phyloP scores from a whole-genome alignment of 1,140 invertebrate species.

The Capitella teleta region DNA sequence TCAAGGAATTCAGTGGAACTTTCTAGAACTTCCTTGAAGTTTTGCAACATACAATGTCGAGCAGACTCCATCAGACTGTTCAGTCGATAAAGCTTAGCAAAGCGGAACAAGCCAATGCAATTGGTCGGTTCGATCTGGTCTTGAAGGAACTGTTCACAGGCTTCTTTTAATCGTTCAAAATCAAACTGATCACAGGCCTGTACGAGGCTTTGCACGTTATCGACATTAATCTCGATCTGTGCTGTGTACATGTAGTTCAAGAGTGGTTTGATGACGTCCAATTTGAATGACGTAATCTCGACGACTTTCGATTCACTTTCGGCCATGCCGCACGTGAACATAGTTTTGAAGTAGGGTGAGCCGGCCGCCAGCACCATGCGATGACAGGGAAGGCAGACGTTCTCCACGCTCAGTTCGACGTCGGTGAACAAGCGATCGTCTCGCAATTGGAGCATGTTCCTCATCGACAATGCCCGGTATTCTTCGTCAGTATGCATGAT shows the following conservation, averaged over 20 bases:
- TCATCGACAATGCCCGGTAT: too few relatives aligned
- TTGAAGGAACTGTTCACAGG: neutral
- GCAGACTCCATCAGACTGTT: neutral
- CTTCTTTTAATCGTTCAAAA: too few relatives aligned
- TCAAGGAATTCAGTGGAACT: neutral
- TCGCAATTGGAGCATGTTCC: too few relatives aligned
- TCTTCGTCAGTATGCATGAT: too few relatives aligned
- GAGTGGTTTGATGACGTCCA: neutral
- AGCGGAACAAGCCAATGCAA: conserved; percentile 1
- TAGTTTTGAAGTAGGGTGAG: neutral
- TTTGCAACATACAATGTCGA: neutral
- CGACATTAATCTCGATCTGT: conserved; percentile 1
- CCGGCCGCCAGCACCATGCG: neutral
- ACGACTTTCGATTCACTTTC: neutral
- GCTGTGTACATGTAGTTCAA: conserved; percentile 7
- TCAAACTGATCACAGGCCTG: conserved; percentile 6
- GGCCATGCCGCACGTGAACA: neutral
- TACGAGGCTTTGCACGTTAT: conserved; percentile 2
- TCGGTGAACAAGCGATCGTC: too few relatives aligned
- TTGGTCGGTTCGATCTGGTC: neutral
- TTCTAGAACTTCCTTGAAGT: neutral
- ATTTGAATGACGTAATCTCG: too few relatives aligned
- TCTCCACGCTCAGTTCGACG: neutral
- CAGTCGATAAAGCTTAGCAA: conserved; percentile 1
- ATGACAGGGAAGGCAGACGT: neutral